Percentiles rank a stretch among this genome's conserved stretches.
Conservation (phyloP, 2,113 vertebrate genomes). For the Bubo blakistoni region DNA sequence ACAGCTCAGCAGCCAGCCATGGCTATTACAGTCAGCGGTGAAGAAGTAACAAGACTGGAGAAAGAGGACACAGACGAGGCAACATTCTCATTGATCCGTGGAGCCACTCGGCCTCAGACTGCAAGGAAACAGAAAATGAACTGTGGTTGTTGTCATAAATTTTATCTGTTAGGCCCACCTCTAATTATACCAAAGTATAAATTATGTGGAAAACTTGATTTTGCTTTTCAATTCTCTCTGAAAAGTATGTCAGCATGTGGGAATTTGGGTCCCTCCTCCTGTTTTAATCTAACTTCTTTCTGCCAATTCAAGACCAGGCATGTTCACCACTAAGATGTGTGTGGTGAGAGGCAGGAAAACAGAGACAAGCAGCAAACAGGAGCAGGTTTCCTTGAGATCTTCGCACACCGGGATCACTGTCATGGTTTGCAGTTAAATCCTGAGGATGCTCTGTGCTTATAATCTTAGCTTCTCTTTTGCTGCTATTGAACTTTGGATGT, state of each 20-base stretch:
- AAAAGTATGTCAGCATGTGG: background rate
- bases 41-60: background rate
- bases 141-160: background rate
- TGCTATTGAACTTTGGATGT: background rate
- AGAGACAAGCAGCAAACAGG: background rate
- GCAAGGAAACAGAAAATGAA: background rate
- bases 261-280: background rate
- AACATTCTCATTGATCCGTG: background rate
- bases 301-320: background rate
- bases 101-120: background rate
- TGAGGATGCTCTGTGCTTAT: background rate
- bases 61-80: background rate
- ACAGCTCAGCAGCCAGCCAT: background rate
- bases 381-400: background rate
- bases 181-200: background rate
- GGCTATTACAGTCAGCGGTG: accelerated
- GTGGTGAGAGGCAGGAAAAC: background rate
- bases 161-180: background rate
- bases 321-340: background rate
- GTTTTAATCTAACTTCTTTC: background rate
- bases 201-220: background rate
- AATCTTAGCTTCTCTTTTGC: background rate
- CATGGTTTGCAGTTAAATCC: background rate
- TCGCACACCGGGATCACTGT: accelerated
- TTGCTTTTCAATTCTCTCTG: background rate